Evolutionary conservation across 2,888 invertebrate genomes (phyloP).

Genomic region (Rhagonycha fulva): DNA sequence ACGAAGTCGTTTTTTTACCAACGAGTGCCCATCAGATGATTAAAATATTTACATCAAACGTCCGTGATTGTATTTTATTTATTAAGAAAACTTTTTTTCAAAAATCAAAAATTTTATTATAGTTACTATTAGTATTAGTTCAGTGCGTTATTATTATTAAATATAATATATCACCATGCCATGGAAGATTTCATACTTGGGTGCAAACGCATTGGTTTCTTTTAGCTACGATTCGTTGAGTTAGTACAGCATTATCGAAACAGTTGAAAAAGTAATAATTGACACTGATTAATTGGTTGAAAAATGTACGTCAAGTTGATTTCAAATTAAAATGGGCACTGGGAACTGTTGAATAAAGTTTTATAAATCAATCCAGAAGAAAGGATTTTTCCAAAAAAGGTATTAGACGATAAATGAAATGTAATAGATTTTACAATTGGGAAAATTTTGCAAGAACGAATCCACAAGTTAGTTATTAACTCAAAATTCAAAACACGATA

Average conservation of each 20-base stretch:
- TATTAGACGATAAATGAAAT: too few relatives aligned
- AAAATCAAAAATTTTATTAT: neutral
- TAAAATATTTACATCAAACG: neutral
- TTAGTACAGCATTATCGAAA: neutral
- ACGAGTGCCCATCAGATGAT: neutral
- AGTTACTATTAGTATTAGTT: neutral
- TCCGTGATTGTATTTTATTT: neutral
- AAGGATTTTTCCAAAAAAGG: neutral
- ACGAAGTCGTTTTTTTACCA: neutral
- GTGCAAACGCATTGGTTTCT: neutral
- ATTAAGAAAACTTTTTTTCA: neutral
- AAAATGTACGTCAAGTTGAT: neutral
- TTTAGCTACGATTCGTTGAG: neutral
- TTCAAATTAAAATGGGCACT: neutral
- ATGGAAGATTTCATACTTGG: neutral
- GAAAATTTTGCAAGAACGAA: too few relatives aligned
- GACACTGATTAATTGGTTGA: neutral
- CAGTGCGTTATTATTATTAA: neutral
- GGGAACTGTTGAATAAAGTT: neutral
- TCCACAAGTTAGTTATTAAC: too few relatives aligned
- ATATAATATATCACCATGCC: neutral
- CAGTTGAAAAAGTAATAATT: neutral
- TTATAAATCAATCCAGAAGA: neutral
- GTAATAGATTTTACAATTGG: too few relatives aligned
- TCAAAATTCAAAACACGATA: too few relatives aligned